Conservation (phyloP, 2,888 invertebrate species). For the Microctonus brassicae region DNA sequence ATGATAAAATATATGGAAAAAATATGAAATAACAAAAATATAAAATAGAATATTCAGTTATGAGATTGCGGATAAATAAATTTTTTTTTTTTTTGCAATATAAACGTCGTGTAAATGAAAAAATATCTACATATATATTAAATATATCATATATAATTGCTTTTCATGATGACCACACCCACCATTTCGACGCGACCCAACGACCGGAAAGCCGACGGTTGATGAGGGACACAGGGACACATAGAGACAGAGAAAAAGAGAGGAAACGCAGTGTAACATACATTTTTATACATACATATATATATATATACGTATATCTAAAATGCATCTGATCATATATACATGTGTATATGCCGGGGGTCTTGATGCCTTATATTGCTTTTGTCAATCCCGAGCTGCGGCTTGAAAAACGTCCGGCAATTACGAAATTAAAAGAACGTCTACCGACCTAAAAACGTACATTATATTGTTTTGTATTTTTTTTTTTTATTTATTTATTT, state of each 20-base stretch:
- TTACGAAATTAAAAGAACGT: slow-evolving; percentile 49
- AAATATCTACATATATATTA: background rate
- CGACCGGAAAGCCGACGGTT: slow-evolving; percentile 35
- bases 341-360: background rate
- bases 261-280: background rate
- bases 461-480: background rate
- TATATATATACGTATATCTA: too few species aligned
- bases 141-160: slow-evolving; percentile 16
- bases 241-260: background rate
- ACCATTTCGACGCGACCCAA: slow-evolving; percentile 28
- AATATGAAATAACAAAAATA: background rate
- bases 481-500: too few species aligned
- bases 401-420: slow-evolving; percentile 44
- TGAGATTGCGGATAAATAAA: background rate
- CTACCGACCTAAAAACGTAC: slow-evolving; percentile 39
- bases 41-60: background rate
- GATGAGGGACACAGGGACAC: slow-evolving; percentile 17
- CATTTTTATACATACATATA: background rate
- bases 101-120: slow-evolving; percentile 12
- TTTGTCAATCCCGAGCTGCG: slow-evolving; percentile 27
- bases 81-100: background rate
- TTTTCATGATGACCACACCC: slow-evolving; percentile 31
- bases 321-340: background rate
- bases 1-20: background rate
- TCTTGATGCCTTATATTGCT: slow-evolving; percentile 15